Percentiles rank a stretch among this genome's conserved stretches.
Conservation (phyloP, 2,113 vertebrate genomes). For the Cariama cristata region DNA sequence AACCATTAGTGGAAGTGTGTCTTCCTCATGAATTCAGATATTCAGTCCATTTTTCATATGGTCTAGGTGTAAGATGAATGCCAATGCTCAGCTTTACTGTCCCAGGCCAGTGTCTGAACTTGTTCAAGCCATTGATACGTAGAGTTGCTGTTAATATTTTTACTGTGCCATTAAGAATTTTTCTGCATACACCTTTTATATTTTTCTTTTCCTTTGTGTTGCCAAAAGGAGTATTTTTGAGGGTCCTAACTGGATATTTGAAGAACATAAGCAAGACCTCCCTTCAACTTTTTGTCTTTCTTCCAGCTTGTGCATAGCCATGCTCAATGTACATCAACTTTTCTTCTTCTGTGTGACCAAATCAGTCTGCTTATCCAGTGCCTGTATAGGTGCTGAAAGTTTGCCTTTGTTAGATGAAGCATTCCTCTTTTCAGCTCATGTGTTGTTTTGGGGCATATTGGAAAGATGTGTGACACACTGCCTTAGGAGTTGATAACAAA, state of each 20-base stretch:
- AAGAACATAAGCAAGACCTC: not conserved
- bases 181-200: not conserved
- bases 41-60: not conserved
- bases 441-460: not conserved
- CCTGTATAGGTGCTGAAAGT: not conserved
- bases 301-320: not conserved
- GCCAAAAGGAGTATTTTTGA: not conserved
- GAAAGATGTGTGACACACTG: not conserved
- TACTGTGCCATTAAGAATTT: not conserved
- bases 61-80: not conserved
- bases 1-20: not conserved
- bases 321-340: not conserved
- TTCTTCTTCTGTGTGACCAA: not conserved
- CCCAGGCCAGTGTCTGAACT: not conserved
- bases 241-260: rapidly evolving
- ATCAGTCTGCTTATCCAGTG: not conserved
- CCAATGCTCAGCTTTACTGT: not conserved
- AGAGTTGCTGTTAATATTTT: not conserved
- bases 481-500: not conserved
- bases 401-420: not conserved
- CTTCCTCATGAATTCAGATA: not conserved
- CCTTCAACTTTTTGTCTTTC: not conserved
- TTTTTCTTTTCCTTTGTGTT: not conserved
- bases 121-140: not conserved
- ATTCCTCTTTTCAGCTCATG: not conserved